These are phyloP conservation scores for Ophion ellenae DNA, from an alignment of 2,888 invertebrate species.

Conservation along the genomic window DNA sequence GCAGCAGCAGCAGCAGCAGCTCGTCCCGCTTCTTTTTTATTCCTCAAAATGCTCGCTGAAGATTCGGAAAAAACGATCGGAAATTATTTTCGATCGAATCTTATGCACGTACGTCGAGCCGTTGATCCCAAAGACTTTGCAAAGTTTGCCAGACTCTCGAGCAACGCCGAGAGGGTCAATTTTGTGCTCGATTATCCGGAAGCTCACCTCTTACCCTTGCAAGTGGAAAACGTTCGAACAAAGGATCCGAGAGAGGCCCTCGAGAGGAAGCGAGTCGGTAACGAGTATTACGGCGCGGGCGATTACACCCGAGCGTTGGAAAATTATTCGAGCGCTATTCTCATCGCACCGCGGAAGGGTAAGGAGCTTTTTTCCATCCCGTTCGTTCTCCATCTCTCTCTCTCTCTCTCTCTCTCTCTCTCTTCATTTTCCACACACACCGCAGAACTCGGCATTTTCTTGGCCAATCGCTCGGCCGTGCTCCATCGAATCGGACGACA, in stretches of 20 bases:
- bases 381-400: no score
- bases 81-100: slow-evolving; percentile 77
- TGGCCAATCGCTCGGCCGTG: slow-evolving; percentile 93
- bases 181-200: slow-evolving; percentile 85
- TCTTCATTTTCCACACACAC: not conserved
- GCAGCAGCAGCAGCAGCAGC: no score
- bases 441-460: slow-evolving; percentile 87
- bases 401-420: no score
- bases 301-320: slow-evolving; percentile 89
- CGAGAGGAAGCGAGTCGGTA: slow-evolving; percentile 89
- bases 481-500: slow-evolving; percentile 89
- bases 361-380: slow-evolving; percentile 57
- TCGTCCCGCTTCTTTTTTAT: no score
- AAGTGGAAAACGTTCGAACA: slow-evolving; percentile 84
- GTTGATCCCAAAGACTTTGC: slow-evolving; percentile 86
- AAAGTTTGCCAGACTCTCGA: slow-evolving; percentile 87
- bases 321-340: slow-evolving; percentile 88
- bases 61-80: slow-evolving; percentile 74
- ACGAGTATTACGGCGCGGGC: slow-evolving; percentile 89
- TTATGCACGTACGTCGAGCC: slow-evolving; percentile 84
- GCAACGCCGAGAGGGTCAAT: slow-evolving; percentile 88
- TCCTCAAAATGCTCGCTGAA: slow-evolving; percentile 47
- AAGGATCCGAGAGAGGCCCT: slow-evolving; percentile 87
- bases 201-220: slow-evolving; percentile 84
- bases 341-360: slow-evolving; percentile 89